These are phyloP conservation scores for Gallinago solitaria DNA, from an alignment of 2,797 vertebrate genomes.

Conservation along the genomic window DNA sequence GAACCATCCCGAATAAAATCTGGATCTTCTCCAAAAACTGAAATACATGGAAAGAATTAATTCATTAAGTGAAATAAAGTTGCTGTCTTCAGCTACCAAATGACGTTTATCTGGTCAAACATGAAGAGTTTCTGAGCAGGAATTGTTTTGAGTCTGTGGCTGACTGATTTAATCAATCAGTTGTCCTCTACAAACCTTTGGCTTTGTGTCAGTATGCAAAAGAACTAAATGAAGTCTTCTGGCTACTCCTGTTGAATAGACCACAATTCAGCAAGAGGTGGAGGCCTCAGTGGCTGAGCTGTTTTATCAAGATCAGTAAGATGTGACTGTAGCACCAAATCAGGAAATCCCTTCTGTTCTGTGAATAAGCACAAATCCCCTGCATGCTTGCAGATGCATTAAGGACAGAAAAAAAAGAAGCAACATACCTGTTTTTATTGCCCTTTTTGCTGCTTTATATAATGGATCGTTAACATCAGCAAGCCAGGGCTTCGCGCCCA, in stretches of 20 bases:
- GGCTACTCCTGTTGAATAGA: neutral
- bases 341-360: neutral
- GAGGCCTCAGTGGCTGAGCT: neutral
- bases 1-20: constrained; percentile 91
- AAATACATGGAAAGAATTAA: neutral
- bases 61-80: neutral
- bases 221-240: neutral
- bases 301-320: neutral
- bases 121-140: neutral
- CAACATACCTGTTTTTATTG: constrained; percentile 83
- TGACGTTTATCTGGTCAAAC: neutral
- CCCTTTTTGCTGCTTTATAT: constrained; percentile 86
- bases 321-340: neutral
- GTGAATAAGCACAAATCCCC: neutral
- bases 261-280: neutral
- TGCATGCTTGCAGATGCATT: neutral
- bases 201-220: neutral
- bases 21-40: constrained; percentile 87
- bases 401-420: neutral
- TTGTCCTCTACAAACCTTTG: neutral
- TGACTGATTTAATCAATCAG: neutral
- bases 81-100: neutral
- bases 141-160: neutral
- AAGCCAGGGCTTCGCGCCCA: constrained; percentile 87
- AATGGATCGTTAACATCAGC: constrained; percentile 76